Base-by-base conservation (phyloP, 2,797 vertebrate genomes). In the Halcyon leucocephala region DNA sequence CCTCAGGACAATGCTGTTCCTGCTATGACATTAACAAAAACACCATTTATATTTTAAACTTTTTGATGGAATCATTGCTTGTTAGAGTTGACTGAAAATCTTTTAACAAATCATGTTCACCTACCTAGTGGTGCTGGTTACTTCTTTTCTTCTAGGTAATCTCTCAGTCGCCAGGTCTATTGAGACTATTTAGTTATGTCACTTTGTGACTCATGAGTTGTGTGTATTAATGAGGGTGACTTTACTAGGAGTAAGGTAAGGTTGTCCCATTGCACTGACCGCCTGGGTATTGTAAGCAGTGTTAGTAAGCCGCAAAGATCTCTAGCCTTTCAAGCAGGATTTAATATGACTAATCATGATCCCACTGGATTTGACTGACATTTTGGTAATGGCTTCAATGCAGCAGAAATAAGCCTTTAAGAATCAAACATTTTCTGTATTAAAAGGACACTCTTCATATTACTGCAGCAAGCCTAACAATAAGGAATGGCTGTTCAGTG, bases 311-410 rank as follows among this genome's bases (percentile, higher is more conserved):
- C 71, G 12, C 52, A 51, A 39, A 54, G 61, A 62, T 60, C 19
- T 60, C 37, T 21, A 52, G 71, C 37, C 76, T 92, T 84, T 52
- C 60, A 67, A 57, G 60, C 44, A 87, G 87, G 84, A 73, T 85
- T 96, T 91, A 65, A 39, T 73, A 26, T 55, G 71, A 77, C 48
- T 91, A 73, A 91, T 87, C 71, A n/a, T 61, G 71, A 65, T 92
- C 79, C 61, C 84, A 10, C 76, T 71, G 89, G 86, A 82, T 80
- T 89, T 86, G 70, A 69, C 48, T 92, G 89, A 70, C 71, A 51
- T 95, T 95, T 95, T 48, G 46, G 35, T 92, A 60, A 57, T 55
- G 67, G 64, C 52, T 83, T 83, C 60, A 73, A 39, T 66, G 71
- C 74, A 91, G 54, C 64, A 73, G 62, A 35, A 95, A 46, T 44